phyloP scores from a whole-genome alignment of 2,888 invertebrate genomes.

The Celastrina argiolus region DNA sequence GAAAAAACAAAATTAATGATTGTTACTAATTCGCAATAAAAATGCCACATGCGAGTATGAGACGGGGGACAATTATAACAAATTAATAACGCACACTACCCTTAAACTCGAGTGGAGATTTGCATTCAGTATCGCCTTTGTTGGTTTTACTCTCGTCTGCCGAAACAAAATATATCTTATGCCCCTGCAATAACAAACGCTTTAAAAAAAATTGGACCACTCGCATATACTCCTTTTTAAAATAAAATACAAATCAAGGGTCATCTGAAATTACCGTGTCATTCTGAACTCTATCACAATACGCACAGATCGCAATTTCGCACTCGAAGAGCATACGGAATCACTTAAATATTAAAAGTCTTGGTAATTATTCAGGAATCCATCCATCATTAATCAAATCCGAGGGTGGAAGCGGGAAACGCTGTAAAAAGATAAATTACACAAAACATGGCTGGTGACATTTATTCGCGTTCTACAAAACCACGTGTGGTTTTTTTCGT shows the following conservation, averaged over 20 bases:
- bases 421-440: conserved; percentile 77
- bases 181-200: conserved; percentile 19
- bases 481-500: conserved; percentile 46
- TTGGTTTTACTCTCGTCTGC: conserved; percentile 44
- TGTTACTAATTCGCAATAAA: conserved; percentile 77
- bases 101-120: conserved; percentile 76
- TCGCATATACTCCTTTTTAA: conserved; percentile 42
- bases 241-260: conserved; percentile 52
- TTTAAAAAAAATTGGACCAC: conserved; percentile 27
- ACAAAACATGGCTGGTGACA: conserved; percentile 65
- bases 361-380: conserved; percentile 79
- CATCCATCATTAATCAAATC: conserved; percentile 77
- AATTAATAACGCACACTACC: conserved; percentile 76
- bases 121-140: conserved; percentile 72
- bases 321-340: conserved; percentile 43
- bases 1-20: conserved; percentile 77
- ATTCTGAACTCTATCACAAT: conserved; percentile 45
- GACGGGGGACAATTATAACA: conserved; percentile 73
- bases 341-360: conserved; percentile 78
- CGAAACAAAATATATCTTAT: conserved; percentile 40
- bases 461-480: conserved; percentile 52
- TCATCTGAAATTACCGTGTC: conserved; percentile 50
- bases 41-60: conserved; percentile 76
- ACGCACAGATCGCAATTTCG: conserved; percentile 42
- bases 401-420: conserved; percentile 65